Evolutionary conservation across 2,113 vertebrate genomes (phyloP), one percentile per base, ranked within the genome.

Genomic region (Okapia johnstoni): DNA sequence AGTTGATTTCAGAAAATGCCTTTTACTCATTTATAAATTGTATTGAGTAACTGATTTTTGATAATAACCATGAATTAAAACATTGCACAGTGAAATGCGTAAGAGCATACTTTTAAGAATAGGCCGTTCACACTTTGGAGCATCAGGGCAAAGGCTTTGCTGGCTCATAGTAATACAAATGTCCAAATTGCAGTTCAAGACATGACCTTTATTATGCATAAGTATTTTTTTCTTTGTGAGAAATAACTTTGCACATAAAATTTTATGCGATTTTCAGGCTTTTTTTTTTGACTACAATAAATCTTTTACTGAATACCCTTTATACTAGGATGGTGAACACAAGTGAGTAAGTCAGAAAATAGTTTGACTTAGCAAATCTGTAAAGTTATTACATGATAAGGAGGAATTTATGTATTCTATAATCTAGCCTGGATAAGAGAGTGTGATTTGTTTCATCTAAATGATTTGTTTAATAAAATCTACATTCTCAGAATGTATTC

Each of bases 201-300:
- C 26, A 81, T 88, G 61, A 92, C 48, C 55, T 97, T 96, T 97
- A 90, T 85, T 93, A 96, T 85, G 84, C 28, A 61, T 46, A 95
- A 89, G 40, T 48, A 96, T 43, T 77, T 97, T 96, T 97, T 94
- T 93, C 50, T 55, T 96, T 90, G 48, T 4, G 88, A 93, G 90
- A 98, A 95, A 89, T 92, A 86, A 77, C 26, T 90, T 63, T 48
- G 25, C 33, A 87, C 85, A 25, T 92, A 97, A 93, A 50, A 83
- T n/a, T 89, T 54, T 88, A 40, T 85, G 14, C 40, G 43, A 92
- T 97, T 97, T 96, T 88, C 19, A 92, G 23, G 36, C 83, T 94
- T 96, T 40, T 94, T 96, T 40, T n/a, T 88, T 97, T 91, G 54
- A 58, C 57, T 83, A 88, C 6, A 94, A 60, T 97, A 91, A 92